Evolutionary conservation across 2,113 vertebrate genomes (phyloP).

Genomic region (Oostethus manadensis): DNA sequence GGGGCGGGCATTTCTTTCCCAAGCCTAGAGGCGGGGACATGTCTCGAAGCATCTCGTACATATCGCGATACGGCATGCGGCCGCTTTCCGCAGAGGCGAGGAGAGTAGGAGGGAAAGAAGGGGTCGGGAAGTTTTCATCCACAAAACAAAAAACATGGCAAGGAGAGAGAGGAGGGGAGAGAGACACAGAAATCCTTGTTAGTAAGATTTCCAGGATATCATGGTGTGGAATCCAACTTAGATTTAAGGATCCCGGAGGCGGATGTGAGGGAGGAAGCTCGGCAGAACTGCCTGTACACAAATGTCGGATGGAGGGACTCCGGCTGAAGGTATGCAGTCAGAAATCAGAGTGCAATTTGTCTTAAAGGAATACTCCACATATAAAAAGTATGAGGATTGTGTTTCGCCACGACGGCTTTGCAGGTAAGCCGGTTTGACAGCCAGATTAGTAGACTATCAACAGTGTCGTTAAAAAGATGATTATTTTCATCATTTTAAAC

Average conservation of each 20-base stretch:
- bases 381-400: background rate
- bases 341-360: constrained; percentile 26
- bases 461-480: too few relatives aligned
- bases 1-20: constrained; percentile 98
- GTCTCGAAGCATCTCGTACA: constrained; percentile 99
- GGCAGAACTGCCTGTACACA: constrained; percentile 40
- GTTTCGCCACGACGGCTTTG: too few relatives aligned
- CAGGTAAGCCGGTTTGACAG: background rate
- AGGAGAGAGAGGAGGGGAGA: constrained; percentile 3
- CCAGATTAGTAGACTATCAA: too few relatives aligned
- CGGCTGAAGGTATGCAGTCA: constrained; percentile 44
- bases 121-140: constrained; percentile 16
- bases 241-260: constrained; percentile 36
- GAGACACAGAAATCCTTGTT: constrained; percentile 81
- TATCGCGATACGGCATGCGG: constrained; percentile 93
- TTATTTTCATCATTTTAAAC: too few relatives aligned
- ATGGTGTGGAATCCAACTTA: constrained; percentile 39
- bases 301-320: constrained; percentile 45
- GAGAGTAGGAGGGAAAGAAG: constrained; percentile 26
- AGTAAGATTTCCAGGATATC: constrained; percentile 69
- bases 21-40: constrained; percentile 98
- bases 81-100: constrained; percentile 75
- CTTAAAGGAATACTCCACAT: constrained; percentile 27
- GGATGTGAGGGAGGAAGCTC: constrained; percentile 25
- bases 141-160: constrained; percentile 58